Evolutionary conservation across 2,888 invertebrate genomes (phyloP).

Genomic region (Agriopis marginaria): DNA sequence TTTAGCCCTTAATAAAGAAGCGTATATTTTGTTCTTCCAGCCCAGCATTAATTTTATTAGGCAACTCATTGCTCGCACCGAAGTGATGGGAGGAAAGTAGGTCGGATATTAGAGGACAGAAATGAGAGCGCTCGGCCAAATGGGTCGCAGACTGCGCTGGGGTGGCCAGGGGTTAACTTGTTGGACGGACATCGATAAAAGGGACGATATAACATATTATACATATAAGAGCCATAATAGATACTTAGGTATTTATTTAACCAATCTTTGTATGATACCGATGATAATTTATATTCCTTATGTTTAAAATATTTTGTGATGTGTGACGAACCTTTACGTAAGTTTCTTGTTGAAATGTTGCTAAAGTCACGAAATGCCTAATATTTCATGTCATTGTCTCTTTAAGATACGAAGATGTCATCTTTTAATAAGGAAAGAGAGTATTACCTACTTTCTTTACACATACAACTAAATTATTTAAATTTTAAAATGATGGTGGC

Average conservation of each 20-base stretch:
- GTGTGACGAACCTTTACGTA: too few species aligned
- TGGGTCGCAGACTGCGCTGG: slow-evolving; percentile 66
- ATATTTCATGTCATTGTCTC: too few species aligned
- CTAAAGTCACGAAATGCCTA: too few species aligned
- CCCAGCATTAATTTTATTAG: slow-evolving; percentile 47
- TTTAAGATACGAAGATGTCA: too few species aligned
- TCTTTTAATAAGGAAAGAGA: too few species aligned
- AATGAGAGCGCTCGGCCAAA: slow-evolving; percentile 70
- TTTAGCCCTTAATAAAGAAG: slow-evolving; percentile 17
- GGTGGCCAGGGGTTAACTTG: slow-evolving; percentile 41
- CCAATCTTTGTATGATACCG: background rate
- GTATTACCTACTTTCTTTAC: too few species aligned
- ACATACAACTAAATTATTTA: background rate
- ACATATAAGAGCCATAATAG: background rate
- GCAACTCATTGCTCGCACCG: slow-evolving; percentile 60
- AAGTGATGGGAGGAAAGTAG: slow-evolving; percentile 68
- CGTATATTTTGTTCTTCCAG: slow-evolving; percentile 34
- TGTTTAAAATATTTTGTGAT: too few species aligned
- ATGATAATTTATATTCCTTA: too few species aligned
- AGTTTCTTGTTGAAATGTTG: too few species aligned
- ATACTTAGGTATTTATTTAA: background rate
- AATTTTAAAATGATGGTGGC: slow-evolving; percentile 15
- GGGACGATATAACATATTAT: background rate
- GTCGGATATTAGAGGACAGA: slow-evolving; percentile 80
- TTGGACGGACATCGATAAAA: slow-evolving; percentile 5